phyloP scores from a whole-genome alignment of 2,888 invertebrate species.

The Aleiodes alternator region DNA sequence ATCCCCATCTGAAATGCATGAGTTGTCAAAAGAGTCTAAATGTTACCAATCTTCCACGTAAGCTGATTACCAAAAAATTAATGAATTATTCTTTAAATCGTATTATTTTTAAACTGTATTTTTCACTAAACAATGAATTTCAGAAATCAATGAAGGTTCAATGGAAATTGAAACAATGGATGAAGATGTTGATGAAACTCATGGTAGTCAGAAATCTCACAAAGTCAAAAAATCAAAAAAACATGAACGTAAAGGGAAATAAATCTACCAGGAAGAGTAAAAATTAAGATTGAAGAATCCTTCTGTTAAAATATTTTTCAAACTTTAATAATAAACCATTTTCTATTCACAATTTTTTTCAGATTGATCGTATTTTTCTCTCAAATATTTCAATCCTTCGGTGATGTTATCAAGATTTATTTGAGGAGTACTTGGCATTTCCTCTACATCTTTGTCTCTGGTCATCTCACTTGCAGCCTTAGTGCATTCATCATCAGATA shows the following conservation, averaged over 20 bases:
- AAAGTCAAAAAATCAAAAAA: background rate
- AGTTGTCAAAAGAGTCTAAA: slow-evolving; percentile 53
- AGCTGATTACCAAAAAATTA: background rate
- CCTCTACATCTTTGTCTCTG: background rate
- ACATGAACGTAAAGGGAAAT: background rate
- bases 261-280: background rate
- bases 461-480: background rate
- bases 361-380: slow-evolving; percentile 66
- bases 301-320: slow-evolving; percentile 15
- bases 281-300: background rate
- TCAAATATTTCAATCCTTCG: slow-evolving; percentile 67
- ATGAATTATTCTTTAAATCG: background rate
- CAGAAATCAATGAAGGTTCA: background rate
- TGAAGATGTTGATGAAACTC: background rate
- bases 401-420: slow-evolving; percentile 62
- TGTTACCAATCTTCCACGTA: slow-evolving; percentile 2
- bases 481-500: background rate
- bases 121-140: background rate
- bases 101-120: background rate
- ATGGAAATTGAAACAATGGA: slow-evolving; percentile 1
- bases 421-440: too few species aligned
- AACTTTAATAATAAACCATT: slow-evolving; percentile 25
- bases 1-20: slow-evolving; percentile 56
- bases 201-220: background rate
- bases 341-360: slow-evolving; percentile 48